Base-by-base conservation (phyloP, 37 sponge, comb jelly and placozoan species). In the Mnemiopsis leidyi region DNA sequence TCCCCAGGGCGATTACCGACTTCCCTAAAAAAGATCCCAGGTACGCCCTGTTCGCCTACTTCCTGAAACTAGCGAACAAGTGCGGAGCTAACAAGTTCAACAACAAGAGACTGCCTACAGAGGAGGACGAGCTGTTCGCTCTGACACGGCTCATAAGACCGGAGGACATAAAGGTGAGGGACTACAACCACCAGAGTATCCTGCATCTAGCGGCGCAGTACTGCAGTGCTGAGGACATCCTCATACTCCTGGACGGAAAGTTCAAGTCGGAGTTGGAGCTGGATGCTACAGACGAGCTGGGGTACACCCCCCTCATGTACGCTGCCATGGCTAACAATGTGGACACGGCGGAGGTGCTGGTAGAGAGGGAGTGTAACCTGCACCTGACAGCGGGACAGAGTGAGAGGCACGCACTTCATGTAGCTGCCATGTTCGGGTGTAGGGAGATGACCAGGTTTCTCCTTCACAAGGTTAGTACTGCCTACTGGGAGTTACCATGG, bases 281-380 rank as follows among this genome's bases (percentile, higher is more conserved):
- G 7, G 75, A 71, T 18, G 75, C 30, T 28, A 5, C 7, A 5
- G 75, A 71, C 20, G 26, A n/a, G 75, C 30, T 29, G 30, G 75
- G 75, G 7, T 71, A 71, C 20, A 71, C 75, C 3, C 75, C 75
- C 75, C 25, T 71, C 30, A 29, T 71, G 30, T 71, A 71, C 30
- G 75, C 75, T 2, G 75, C 75, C n/a, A 71, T 71, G 75, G 75
- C 75, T 29, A 71, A 71, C 75, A 71, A 71, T 71, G 75, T 71
- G 30, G 75, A 71, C 30, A 28, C 30, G 30, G 75, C 75, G 75
- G 75, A 71, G 75, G 30, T 71, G 30, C n/a, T 71, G 75, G 75
- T 71, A 18, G 75, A 71, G 26, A 71, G 20, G 26, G 75, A 28
- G 75, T 71, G 75, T 71, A 71, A 71, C 20, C 25, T 71, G 30